A percentile compares a stretch with the other conserved stretches of the same genome.
Evolutionary conservation across 2,113 vertebrate genomes (phyloP).

Genomic region (Myotis lucifugus): DNA sequence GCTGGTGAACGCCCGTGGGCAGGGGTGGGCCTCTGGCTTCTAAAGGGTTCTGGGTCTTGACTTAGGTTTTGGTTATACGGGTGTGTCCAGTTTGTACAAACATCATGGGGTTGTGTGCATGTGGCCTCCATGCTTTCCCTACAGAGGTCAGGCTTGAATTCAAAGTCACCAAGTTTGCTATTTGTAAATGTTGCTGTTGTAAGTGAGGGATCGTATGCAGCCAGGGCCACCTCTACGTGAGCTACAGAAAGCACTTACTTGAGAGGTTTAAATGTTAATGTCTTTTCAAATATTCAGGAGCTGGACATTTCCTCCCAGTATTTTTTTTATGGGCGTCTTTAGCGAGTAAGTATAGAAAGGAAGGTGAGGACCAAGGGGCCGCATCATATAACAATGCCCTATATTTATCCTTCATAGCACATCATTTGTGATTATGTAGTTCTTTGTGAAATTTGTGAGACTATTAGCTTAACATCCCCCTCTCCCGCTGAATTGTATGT

Average conservation of each 20-base stretch:
- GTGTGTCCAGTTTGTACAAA: neutral
- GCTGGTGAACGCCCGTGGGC: neutral
- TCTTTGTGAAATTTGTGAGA: neutral
- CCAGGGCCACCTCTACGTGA: neutral
- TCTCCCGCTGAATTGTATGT: neutral
- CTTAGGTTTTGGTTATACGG: neutral
- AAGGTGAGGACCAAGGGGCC: neutral
- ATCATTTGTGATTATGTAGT: neutral
- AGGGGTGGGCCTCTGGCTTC: neutral
- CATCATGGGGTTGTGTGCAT: neutral
- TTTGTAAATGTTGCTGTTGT: neutral
- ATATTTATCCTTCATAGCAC: neutral
- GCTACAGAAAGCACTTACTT: neutral
- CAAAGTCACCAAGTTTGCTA: neutral
- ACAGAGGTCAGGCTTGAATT: neutral
- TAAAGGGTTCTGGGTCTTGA: neutral
- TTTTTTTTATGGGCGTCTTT: neutral
- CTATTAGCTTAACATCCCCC: neutral
- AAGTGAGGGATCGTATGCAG: neutral
- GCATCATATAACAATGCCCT: neutral
- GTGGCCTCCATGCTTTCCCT: neutral
- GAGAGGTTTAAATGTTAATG: neutral
- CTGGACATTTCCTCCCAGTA: neutral
- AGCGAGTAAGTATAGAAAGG: neutral
- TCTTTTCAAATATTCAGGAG: neutral